Conservation (phyloP, 2,113 vertebrate genomes). For the Aphelocoma coerulescens region DNA sequence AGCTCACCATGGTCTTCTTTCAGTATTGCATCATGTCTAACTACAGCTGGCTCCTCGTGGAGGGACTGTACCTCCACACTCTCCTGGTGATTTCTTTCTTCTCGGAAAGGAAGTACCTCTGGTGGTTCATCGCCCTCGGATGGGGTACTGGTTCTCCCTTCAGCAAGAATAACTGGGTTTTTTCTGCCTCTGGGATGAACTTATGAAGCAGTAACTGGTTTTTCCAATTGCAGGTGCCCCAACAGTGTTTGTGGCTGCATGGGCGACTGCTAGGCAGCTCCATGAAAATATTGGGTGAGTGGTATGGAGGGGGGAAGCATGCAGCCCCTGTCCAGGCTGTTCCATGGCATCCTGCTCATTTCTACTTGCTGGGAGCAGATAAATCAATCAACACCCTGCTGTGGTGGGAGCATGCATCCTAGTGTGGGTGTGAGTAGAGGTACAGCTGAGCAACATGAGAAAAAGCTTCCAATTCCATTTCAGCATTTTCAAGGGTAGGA, state of each 20-base stretch:
- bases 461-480: background rate
- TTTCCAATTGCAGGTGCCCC: conserved; percentile 78
- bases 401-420: background rate
- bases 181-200: background rate
- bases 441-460: background rate
- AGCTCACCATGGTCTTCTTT: conserved; percentile 87
- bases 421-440: background rate
- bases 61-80: conserved; percentile 91
- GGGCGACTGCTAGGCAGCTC: conserved; percentile 83
- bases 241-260: conserved; percentile 74
- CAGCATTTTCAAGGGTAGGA: background rate
- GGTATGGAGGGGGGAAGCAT: background rate
- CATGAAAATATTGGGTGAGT: conserved; percentile 87
- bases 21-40: conserved; percentile 95
- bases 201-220: background rate
- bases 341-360: background rate
- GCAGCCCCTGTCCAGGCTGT: background rate
- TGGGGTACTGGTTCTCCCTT: conserved; percentile 83
- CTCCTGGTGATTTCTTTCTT: conserved; percentile 88
- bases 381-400: background rate
- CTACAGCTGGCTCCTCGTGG: conserved; percentile 93
- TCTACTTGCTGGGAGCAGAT: background rate
- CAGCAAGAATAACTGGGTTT: background rate
- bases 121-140: conserved; percentile 84
- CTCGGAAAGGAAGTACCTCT: conserved; percentile 84